A percentile compares a stretch with the other conserved stretches of the same genome.
These are phyloP conservation scores for Aspidiotus destructor DNA, from an alignment of 2,888 invertebrate species.

Conservation along the genomic window DNA sequence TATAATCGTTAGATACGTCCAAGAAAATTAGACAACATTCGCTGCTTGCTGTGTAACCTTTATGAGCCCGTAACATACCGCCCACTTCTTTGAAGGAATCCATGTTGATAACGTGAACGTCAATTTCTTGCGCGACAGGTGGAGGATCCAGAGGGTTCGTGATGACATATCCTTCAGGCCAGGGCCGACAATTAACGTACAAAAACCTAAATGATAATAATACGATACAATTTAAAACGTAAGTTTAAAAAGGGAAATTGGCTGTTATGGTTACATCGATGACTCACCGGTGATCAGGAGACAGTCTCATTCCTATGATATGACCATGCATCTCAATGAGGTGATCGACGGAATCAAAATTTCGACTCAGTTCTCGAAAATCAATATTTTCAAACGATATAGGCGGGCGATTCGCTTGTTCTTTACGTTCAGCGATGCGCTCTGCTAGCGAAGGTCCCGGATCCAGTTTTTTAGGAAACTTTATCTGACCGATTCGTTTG, in stretches of 20 bases:
- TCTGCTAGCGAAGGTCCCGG: slow-evolving; percentile 60
- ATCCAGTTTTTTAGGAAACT: slow-evolving; percentile 57
- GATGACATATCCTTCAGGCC: slow-evolving; percentile 67
- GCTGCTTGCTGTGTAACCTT: slow-evolving; percentile 72
- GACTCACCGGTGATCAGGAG: slow-evolving; percentile 62
- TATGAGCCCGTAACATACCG: slow-evolving; percentile 65
- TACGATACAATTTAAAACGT: slow-evolving; percentile 12
- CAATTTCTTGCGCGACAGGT: slow-evolving; percentile 76
- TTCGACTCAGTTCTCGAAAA: slow-evolving; percentile 56
- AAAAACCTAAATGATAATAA: slow-evolving; percentile 49
- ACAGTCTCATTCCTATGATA: slow-evolving; percentile 76
- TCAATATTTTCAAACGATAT: slow-evolving; percentile 48
- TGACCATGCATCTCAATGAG: slow-evolving; percentile 74
- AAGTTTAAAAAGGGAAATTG: slow-evolving; percentile 15
- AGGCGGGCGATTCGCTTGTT: slow-evolving; percentile 44
- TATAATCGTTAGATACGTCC: slow-evolving; percentile 70
- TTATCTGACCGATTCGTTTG: slow-evolving; percentile 60
- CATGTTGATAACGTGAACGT: slow-evolving; percentile 76
- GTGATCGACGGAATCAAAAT: slow-evolving; percentile 66
- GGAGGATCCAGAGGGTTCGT: slow-evolving; percentile 68
- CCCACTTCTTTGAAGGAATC: slow-evolving; percentile 64
- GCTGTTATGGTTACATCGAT: slow-evolving; percentile 33
- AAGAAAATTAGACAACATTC: slow-evolving; percentile 80
- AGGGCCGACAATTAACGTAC: slow-evolving; percentile 72
- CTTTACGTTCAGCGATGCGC: slow-evolving; percentile 50